Evolutionary conservation across 2,888 invertebrate genomes (phyloP).

Genomic region (Melieria omissa): DNA sequence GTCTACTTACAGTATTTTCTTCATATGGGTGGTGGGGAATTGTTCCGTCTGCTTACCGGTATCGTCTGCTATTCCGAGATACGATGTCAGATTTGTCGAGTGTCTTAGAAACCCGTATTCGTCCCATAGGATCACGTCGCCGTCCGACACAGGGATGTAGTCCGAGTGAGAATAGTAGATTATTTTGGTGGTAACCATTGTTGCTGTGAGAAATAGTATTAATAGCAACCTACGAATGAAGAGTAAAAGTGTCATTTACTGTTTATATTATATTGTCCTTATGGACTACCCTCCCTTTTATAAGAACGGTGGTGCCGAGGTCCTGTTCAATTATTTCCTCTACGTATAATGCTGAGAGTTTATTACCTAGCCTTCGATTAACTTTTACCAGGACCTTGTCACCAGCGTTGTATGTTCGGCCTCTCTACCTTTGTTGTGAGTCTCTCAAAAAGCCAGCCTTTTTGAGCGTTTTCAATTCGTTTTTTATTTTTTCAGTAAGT

Average conservation of each 20-base stretch:
- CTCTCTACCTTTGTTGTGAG: neutral
- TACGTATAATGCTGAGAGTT: no score
- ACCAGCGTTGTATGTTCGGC: constrained; percentile 6
- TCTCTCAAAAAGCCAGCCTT: neutral
- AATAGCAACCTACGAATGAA: no score
- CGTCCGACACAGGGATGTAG: constrained; percentile 12
- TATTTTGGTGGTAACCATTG: neutral
- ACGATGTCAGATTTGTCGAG: constrained; percentile 5
- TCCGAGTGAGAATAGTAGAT: constrained; percentile 2
- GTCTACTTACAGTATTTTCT: no score
- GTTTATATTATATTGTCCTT: no score
- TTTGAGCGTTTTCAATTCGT: constrained; percentile 5
- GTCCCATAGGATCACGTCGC: neutral
- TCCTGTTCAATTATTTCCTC: no score
- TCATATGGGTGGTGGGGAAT: no score
- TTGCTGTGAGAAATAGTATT: no score
- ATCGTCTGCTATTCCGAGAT: neutral
- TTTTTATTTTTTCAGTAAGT: neutral
- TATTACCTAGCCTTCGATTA: constrained; percentile 7
- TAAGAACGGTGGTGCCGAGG: no score
- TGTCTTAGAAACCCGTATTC: constrained; percentile 2
- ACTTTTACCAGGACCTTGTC: constrained; percentile 11
- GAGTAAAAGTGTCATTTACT: no score
- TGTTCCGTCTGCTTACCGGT: neutral
- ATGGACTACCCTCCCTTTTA: no score